Evolutionary conservation across 2,888 invertebrate species (phyloP).

Genomic region (Masnerella sp.): DNA sequence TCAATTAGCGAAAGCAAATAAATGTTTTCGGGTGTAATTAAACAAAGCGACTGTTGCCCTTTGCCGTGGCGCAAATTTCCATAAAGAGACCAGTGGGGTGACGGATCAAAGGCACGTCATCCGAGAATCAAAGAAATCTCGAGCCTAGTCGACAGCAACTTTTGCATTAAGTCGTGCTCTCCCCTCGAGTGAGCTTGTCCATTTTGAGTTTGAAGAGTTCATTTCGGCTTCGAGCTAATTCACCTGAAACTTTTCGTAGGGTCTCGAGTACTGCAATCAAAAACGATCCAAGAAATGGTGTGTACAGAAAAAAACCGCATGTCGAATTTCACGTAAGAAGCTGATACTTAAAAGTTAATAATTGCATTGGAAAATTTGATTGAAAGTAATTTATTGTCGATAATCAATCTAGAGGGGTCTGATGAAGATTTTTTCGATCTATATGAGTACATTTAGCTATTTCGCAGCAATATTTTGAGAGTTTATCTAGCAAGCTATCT

Average conservation of each 20-base stretch:
- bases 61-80: conserved; percentile 23
- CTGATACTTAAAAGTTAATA: too few species aligned
- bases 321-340: too few species aligned
- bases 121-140: conserved; percentile 22
- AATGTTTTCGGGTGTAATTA: conserved; percentile 17
- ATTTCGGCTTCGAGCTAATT: conserved; percentile 28
- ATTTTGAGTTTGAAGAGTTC: conserved; percentile 28
- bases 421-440: too few species aligned
- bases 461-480: too few species aligned
- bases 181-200: conserved; percentile 16
- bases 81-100: not conserved
- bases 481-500: too few species aligned
- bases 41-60: conserved; percentile 25
- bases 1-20: conserved; percentile 22
- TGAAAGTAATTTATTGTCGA: too few species aligned
- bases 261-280: not conserved
- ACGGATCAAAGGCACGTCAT: conserved; percentile 19
- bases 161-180: conserved; percentile 7
- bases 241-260: conserved; percentile 1
- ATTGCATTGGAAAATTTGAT: too few species aligned
- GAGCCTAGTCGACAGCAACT: conserved; percentile 13
- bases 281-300: not conserved
- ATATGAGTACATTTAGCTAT: too few species aligned
- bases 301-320: too few species aligned
- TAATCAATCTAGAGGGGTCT: too few species aligned